Evolutionary conservation across 2,113 vertebrate species (phyloP), one percentile per base, ranked within the genome.

Genomic region (Proterorhinus semilunaris): DNA sequence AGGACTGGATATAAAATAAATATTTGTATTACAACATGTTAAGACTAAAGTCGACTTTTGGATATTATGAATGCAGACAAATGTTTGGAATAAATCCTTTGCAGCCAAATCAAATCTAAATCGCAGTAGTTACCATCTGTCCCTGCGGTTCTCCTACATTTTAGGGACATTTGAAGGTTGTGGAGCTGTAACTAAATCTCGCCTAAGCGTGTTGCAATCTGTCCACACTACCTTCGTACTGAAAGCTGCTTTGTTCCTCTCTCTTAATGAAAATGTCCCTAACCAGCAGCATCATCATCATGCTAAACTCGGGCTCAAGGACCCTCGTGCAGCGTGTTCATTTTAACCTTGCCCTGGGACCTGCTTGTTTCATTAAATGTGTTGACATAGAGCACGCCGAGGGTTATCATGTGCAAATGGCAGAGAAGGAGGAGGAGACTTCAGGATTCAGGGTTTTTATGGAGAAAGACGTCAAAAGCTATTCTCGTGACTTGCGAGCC

Each of bases 331-430:
- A 36, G 27, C 27, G 2, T 10, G 53, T 11, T 17, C 27, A 0
- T 59, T 59, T 44, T 81, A 61, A 85, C 89, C 81, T 90, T 88
- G 78, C 61, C 75, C 81, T 76, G 76, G 81, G 75, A 86, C 86
- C 77, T 86, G 65, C 48, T 43, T 6, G 0, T 79, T 89, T 91
- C 84, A 91, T 91, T 88, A 90, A 83, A 91, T 1, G 78, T 91
- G 90, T 83, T 91, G 90, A 91, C 87, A 78, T 76, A 72, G 54
- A 8, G 46, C 10, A 6, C 27, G 0, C 62, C 81, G 68, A 69
- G 45, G 52, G 58, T 78, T 36, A 17, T 62, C 47, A 36, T 8
- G 3, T 6, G 8, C 48, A 49, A 55, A 50, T 50, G 71, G 73
- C 36, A 17, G 3, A 53, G 58, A 62, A 65, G 82, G 79, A 78